Conservation (phyloP, 2,888 invertebrate species). For the Scaptomyza reducta region DNA sequence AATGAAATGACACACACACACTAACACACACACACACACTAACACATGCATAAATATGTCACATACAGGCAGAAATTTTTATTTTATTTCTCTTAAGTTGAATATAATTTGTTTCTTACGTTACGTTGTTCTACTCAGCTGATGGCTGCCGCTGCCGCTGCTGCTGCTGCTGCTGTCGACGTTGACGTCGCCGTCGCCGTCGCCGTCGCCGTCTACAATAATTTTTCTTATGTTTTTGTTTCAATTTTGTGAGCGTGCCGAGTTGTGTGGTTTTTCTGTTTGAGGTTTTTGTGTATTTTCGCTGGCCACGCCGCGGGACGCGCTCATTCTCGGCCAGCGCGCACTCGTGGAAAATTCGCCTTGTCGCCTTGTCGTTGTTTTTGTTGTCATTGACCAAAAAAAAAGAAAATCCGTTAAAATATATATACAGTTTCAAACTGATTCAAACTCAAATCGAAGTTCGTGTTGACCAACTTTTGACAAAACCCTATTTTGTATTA, state of each 20-base stretch:
- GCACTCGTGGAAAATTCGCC: slow-evolving; percentile 69
- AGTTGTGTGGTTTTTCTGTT: background rate
- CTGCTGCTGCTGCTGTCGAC: background rate
- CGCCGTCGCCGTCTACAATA: slow-evolving; percentile 36
- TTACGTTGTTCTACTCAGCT: slow-evolving; percentile 57
- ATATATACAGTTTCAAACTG: too few species aligned
- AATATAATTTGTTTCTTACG: slow-evolving; percentile 76
- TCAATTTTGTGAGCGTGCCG: slow-evolving; percentile 47
- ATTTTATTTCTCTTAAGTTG: slow-evolving; percentile 58
- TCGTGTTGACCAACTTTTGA: too few species aligned
- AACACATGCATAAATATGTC: slow-evolving; percentile 9
- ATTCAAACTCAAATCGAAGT: too few species aligned
- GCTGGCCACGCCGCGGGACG: slow-evolving; percentile 72
- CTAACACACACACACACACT: slow-evolving; percentile 19
- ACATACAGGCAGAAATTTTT: slow-evolving; percentile 45
- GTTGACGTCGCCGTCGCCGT: slow-evolving; percentile 6
- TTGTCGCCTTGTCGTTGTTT: too few species aligned
- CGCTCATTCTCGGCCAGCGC: slow-evolving; percentile 71
- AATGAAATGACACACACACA: slow-evolving; percentile 59
- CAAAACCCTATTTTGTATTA: slow-evolving; percentile 4
- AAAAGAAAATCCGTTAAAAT: too few species aligned
- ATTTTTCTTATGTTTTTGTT: slow-evolving; percentile 49
- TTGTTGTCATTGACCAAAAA: too few species aligned
- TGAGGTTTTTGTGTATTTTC: slow-evolving; percentile 63
- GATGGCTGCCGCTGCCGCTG: slow-evolving; percentile 38